Base-by-base conservation (phyloP, 2,797 vertebrate species). In the Bucorvus abyssinicus region DNA sequence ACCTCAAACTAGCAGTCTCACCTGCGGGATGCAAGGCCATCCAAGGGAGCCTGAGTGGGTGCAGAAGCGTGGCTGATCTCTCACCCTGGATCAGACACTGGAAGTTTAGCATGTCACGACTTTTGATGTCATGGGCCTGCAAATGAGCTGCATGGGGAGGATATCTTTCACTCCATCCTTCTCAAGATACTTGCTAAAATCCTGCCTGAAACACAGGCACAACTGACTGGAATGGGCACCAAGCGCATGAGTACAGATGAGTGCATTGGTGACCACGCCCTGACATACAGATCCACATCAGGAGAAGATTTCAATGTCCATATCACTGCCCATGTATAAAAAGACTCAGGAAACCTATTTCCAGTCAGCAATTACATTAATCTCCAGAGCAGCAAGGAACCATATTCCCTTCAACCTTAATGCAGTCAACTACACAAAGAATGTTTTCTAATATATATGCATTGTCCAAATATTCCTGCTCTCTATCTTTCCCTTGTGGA, bases 261-360 rank as follows among this genome's bases (percentile, higher is more conserved):
- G 24, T 17, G 22, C 12, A 32, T 80, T 73, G 85, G 38, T 90
- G 71, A n/a, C 40, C 59, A 24, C 21, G 22, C 26, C 36, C 6
- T 75, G 60, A 40, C 45, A 12, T 1, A 52, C 2, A 3, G 38
- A 30, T 36, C 0, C 1, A 44, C 22, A 30, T 29, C 36, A 42
- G n/a, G 64, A 78, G 17, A 71, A 47, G 47, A 44, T 80, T 73
- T 63, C 76, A 59, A 5, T 20, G 22, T 34, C 65, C n/a, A 3
- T 47, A 53, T 30, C 30, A 26, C 36, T 69, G 44, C 26, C 32
- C 2, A 1, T 45, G 9, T 57, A 63, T 34, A 55, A 84, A 84
- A 42, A 49, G n/a, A 73, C 19, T 36, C 50, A 47, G 47, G 38
- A 84, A 87, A 42, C 44, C 19, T 40, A 5, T 23, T 7, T 57